phyloP scores from a whole-genome alignment of 2,797 vertebrate genomes.

The Streptopelia turtur region DNA sequence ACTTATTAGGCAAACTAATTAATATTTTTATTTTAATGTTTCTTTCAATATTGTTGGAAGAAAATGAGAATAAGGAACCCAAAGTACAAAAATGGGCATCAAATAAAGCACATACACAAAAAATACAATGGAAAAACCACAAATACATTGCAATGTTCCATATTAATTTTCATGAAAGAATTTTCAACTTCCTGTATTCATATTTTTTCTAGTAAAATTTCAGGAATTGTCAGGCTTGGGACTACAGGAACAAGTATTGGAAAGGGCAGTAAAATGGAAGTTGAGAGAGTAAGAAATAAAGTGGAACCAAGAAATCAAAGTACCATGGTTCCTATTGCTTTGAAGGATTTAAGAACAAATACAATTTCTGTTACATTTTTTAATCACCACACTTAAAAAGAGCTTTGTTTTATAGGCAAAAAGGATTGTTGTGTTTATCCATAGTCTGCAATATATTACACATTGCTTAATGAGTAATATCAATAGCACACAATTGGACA shows the following conservation, averaged over 20 bases:
- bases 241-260: not conserved
- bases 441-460: not conserved
- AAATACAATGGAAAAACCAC: not conserved
- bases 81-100: not conserved
- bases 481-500: not conserved
- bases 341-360: conserved; percentile 2
- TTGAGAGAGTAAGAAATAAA: conserved; percentile 15
- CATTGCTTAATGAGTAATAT: not conserved
- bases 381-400: not conserved
- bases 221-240: not conserved
- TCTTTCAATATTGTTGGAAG: not conserved
- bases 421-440: not conserved
- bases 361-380: not conserved
- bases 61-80: not conserved
- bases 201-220: conserved; percentile 6
- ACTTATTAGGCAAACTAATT: conserved; percentile 1
- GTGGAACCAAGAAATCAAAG: not conserved
- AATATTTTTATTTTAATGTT: not conserved
- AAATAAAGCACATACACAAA: not conserved
- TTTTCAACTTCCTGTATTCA: not conserved
- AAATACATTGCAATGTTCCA: not conserved
- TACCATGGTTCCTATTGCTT: not conserved
- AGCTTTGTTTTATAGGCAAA: conserved; percentile 1
- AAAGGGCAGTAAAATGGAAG: not conserved
- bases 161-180: conserved; percentile 18